A percentile compares a stretch with the other conserved stretches of the same genome.
These are phyloP conservation scores for Acrobasis repandana DNA, from an alignment of 2,888 invertebrate genomes.

Conservation along the genomic window DNA sequence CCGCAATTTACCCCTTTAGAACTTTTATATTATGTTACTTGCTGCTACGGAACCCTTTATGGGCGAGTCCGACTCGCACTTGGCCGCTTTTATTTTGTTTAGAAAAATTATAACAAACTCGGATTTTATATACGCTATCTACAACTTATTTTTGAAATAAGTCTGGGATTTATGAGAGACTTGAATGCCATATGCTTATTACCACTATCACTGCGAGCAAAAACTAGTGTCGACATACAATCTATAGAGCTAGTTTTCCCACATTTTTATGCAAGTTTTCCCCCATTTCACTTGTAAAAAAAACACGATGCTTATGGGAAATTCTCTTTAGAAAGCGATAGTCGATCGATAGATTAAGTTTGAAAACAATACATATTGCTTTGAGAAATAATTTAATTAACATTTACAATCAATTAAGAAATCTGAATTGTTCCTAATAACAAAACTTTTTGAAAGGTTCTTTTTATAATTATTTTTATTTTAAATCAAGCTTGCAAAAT, in stretches of 20 bases:
- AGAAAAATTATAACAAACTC: too few species aligned
- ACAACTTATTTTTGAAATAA: too few species aligned
- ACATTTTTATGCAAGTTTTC: slow-evolving; percentile 13
- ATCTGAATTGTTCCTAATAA: slow-evolving; percentile 4
- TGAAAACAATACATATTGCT: slow-evolving; percentile 3
- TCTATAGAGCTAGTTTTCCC: neutral
- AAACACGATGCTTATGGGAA: slow-evolving; percentile 6
- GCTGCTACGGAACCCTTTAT: too few species aligned
- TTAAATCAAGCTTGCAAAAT: too few species aligned
- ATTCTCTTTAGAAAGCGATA: slow-evolving; percentile 13
- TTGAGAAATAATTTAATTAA: neutral
- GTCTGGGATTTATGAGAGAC: neutral
- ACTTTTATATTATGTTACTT: too few species aligned
- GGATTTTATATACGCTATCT: too few species aligned
- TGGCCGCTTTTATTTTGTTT: too few species aligned
- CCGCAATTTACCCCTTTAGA: too few species aligned
- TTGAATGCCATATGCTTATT: slow-evolving; percentile 6
- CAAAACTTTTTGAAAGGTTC: too few species aligned
- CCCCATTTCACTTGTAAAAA: slow-evolving; percentile 9
- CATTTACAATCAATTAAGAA: neutral
- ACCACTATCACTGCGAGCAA: slow-evolving; percentile 3
- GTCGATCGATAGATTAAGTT: slow-evolving; percentile 13
- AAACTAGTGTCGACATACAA: slow-evolving; percentile 4
- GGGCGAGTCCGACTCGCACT: too few species aligned
- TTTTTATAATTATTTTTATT: too few species aligned